These are phyloP conservation scores for Drosophila pectinifera DNA, from an alignment of 1,140 invertebrate species.

Conservation along the genomic window DNA sequence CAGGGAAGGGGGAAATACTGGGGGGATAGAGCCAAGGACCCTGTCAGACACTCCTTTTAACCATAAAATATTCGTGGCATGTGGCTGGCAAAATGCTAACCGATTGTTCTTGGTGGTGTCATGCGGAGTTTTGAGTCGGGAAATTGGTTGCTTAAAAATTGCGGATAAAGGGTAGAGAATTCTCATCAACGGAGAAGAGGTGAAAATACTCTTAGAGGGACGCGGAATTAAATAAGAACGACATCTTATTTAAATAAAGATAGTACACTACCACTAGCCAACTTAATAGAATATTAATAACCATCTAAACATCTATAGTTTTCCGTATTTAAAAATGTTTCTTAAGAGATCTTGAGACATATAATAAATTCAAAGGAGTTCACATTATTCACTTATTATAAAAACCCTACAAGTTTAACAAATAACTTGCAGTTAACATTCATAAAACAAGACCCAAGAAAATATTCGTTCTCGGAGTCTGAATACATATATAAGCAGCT, in stretches of 20 bases:
- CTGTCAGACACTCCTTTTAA: conserved; percentile 38
- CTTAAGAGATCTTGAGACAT: no score
- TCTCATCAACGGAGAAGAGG: neutral
- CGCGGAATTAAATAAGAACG: no score
- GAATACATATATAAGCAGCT: neutral
- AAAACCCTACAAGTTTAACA: no score
- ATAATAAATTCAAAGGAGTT: no score
- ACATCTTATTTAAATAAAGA: no score
- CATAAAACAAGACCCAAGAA: neutral
- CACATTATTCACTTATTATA: no score
- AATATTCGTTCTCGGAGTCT: neutral
- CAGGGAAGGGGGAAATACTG: neutral
- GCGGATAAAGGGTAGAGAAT: neutral
- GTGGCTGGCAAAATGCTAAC: conserved; percentile 49
- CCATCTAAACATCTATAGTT: no score
- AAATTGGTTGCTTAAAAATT: conserved; percentile 11
- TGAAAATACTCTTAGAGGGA: neutral
- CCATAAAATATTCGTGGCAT: conserved; percentile 67
- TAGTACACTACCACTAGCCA: no score
- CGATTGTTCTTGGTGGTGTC: conserved; percentile 61
- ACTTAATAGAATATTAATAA: no score
- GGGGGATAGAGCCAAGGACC: conserved; percentile 6
- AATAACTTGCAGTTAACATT: neutral
- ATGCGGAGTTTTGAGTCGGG: conserved; percentile 36
- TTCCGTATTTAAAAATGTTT: no score